Evolutionary conservation across 2,888 invertebrate species (phyloP), one percentile per base, ranked within the genome.

Genomic region (Scaptomyza cyrtandrae): DNA sequence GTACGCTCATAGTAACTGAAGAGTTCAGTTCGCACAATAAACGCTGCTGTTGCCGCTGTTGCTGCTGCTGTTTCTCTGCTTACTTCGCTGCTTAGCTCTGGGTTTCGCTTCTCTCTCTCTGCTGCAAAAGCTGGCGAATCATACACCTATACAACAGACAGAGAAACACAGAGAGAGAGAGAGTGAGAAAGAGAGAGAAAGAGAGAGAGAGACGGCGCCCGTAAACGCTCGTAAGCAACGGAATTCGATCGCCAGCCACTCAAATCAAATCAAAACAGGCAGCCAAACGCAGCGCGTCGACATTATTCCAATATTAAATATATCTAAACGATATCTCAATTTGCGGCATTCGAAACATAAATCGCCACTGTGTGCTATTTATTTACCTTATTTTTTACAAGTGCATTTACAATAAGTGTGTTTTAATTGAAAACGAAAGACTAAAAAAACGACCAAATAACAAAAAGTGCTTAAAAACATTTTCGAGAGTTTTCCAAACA

Each of bases 211-310:
- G 67, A 27, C 45, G 46, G 46, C 29, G 52, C 39, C 9, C 41
- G 41, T 41, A 4, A 41, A 7, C 37, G 53, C 31, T 41, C 41
- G 43, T 35, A 71, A 53, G 55, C 33, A 75, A 55, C 74, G 61
- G 58, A 55, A 55, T 88, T 80, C 78, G 81, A 82, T 82, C 85
- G 87, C 45, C 70, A 49, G 53, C 58, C 66, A 64, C 75, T 83
- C 71, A 74, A 82, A 80, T 82, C 82, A 82, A 86, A 88, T 82
- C 87, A 84, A 84, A 74, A 71, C 89, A 68, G 78, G 66, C 82
- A 77, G 85, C 52, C 82, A 69, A 82, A 82, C 85, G 75, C 87
- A 84, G 60, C 88, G 82, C 85, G 75, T 82, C 82, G 82, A 53
- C 49, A 80, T 62, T 68, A 63, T 76, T 49, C 63, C 78, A 58